A percentile compares a stretch with the other conserved stretches of the same genome.
Conservation (phyloP, 2,888 invertebrate species). For the Cryptocheilus praepositus region DNA sequence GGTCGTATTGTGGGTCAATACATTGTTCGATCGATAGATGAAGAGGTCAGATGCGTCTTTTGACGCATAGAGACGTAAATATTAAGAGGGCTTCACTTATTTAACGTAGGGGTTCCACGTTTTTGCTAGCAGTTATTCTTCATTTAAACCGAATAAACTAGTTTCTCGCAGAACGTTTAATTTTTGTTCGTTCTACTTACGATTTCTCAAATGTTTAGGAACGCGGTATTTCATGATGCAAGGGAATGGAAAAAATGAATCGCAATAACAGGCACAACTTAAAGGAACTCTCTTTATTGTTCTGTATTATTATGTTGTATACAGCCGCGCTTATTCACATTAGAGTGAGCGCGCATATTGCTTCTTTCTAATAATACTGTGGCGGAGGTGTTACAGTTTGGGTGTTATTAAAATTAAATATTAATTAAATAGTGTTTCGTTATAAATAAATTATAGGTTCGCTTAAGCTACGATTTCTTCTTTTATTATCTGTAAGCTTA, state of each 20-base stretch:
- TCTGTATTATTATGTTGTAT: slow-evolving; percentile 56
- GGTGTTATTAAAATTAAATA: slow-evolving; percentile 60
- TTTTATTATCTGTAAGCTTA: slow-evolving; percentile 32
- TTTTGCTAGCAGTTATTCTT: slow-evolving; percentile 15
- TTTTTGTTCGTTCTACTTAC: neutral
- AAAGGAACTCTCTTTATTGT: slow-evolving; percentile 73
- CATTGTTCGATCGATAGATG: slow-evolving; percentile 36
- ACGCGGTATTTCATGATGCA: neutral
- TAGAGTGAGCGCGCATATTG: slow-evolving; percentile 37
- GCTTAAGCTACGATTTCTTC: slow-evolving; percentile 55
- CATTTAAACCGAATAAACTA: no score
- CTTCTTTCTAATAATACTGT: slow-evolving; percentile 71
- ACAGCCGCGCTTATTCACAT: slow-evolving; percentile 49
- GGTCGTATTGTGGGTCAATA: slow-evolving; percentile 38
- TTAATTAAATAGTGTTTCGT: slow-evolving; percentile 65
- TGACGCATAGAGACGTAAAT: slow-evolving; percentile 23
- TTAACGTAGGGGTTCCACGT: neutral
- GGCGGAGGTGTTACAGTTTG: slow-evolving; percentile 67
- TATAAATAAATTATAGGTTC: slow-evolving; percentile 69
- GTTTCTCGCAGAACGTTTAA: no score
- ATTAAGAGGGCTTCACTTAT: slow-evolving; percentile 37
- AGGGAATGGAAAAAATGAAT: neutral
- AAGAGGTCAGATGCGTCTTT: slow-evolving; percentile 35
- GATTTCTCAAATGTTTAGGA: neutral
- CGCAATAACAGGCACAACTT: slow-evolving; percentile 28